Evolutionary conservation across 1,140 invertebrate species (phyloP), one percentile per base, ranked within the genome.

Genomic region (Philaenus spumarius): DNA sequence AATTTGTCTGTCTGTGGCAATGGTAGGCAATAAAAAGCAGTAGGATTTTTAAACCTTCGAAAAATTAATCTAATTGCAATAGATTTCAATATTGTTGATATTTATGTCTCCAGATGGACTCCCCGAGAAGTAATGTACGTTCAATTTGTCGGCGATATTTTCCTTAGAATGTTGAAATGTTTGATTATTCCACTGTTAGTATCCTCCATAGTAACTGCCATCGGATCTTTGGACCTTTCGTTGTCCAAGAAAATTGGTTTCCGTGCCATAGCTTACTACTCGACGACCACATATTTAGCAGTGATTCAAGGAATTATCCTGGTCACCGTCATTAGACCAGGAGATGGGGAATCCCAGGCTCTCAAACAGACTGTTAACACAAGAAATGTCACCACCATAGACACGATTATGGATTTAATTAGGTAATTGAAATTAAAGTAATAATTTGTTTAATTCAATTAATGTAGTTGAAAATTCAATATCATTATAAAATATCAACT

Each of bases 91-190:
- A 30, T 9, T 30, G 9, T 30, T 30, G 3, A 9, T 30, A 30
- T 30, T 30, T 30, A 4, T 20, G 39, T 65, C n/a, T 62, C 19
- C 54, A 67, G 79, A 70, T 90, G 87, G 87, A 77, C 82, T 0
- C 72, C 79, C 20, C 75, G 88, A 35, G 83, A 89, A 55, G 82
- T 88, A 57, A 93, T 92, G 85, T 95, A 95, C 74, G 83, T 96
- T 61, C 84, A 89, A 60, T 94, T 89, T 71, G 82, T 85, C 4
- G 90, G 90, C n/a, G 89, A 93, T 65, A 74, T 95, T 24, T 95
- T 95, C 70, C 78, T 95, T n/a, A 79, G 90, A 54, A 94, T 95
- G 87, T 77, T 96, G 1, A 95, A 95, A 71, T 84, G 84, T 56
- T 78, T 96, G 20, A 95, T 95, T 67, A 81, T 96, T 20, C 93